A percentile compares a stretch with the other conserved stretches of the same genome.
These are phyloP conservation scores for Schizothorax lantsangensis DNA, from an alignment of 2,797 vertebrate genomes.

Conservation along the genomic window DNA sequence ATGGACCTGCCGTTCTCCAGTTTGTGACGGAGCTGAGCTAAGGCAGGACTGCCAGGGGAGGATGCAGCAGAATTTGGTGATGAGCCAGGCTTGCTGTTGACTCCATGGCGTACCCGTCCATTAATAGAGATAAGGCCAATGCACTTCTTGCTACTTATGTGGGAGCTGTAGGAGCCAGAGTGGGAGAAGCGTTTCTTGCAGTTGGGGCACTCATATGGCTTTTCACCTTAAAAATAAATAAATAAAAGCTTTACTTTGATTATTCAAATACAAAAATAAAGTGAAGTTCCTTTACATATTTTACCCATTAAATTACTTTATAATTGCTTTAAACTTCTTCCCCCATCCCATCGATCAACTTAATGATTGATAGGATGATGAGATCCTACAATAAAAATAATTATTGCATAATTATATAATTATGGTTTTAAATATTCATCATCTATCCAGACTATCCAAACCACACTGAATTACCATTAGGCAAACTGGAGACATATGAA, in stretches of 20 bases:
- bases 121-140: conserved; percentile 92
- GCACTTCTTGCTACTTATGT: conserved; percentile 99
- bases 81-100: conserved; percentile 88
- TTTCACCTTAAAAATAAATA: conserved; percentile 85
- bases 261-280: neutral
- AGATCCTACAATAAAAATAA: conserved; percentile 26
- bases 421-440: conserved; percentile 48
- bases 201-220: conserved; percentile 97
- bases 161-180: conserved; percentile 98
- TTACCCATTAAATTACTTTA: neutral
- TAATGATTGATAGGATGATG: conserved; percentile 21
- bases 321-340: neutral
- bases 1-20: conserved; percentile 91
- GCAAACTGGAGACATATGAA: conserved; percentile 22
- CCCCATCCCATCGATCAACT: neutral
- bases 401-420: conserved; percentile 38
- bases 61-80: conserved; percentile 93
- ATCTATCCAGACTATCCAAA: conserved; percentile 30
- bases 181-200: conserved; percentile 99
- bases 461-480: conserved; percentile 37
- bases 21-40: conserved; percentile 92
- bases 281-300: neutral
- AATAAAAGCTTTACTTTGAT: neutral
- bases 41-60: conserved; percentile 92
- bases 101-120: conserved; percentile 85